Percentiles rank a stretch among this genome's conserved stretches.
phyloP scores from a whole-genome alignment of 2,113 vertebrate species.

The Tragelaphus strepsiceros region DNA sequence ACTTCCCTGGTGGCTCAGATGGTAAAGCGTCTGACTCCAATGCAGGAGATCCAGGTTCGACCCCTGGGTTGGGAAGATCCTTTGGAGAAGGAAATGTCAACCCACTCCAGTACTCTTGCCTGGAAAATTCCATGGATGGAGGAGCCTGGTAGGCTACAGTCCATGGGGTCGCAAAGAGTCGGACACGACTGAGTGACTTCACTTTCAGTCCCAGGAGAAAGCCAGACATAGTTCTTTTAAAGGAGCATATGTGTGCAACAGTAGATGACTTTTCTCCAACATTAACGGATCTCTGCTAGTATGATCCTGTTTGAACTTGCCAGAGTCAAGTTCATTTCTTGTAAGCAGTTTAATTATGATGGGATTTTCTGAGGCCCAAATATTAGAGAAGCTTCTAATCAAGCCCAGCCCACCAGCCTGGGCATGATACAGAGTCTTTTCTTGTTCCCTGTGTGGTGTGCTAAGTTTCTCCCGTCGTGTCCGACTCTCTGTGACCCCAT shows the following conservation, averaged over 20 bases:
- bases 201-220: neutral
- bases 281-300: neutral
- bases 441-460: neutral
- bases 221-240: neutral
- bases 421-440: neutral
- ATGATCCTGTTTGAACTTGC: neutral
- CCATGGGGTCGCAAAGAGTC: no score
- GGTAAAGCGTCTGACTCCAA: no score
- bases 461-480: neutral
- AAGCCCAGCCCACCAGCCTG: neutral
- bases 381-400: neutral
- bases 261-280: neutral
- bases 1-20: neutral
- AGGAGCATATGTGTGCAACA: neutral
- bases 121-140: no score
- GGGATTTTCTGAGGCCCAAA: neutral
- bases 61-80: no score
- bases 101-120: no score
- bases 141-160: no score
- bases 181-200: no score
- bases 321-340: neutral
- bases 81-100: no score
- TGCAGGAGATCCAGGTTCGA: no score
- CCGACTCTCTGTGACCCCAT: neutral
- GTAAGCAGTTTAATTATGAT: neutral